Evolutionary conservation across 2,888 invertebrate genomes (phyloP), one percentile per base, ranked within the genome.

Genomic region (Corbicula japonica): DNA sequence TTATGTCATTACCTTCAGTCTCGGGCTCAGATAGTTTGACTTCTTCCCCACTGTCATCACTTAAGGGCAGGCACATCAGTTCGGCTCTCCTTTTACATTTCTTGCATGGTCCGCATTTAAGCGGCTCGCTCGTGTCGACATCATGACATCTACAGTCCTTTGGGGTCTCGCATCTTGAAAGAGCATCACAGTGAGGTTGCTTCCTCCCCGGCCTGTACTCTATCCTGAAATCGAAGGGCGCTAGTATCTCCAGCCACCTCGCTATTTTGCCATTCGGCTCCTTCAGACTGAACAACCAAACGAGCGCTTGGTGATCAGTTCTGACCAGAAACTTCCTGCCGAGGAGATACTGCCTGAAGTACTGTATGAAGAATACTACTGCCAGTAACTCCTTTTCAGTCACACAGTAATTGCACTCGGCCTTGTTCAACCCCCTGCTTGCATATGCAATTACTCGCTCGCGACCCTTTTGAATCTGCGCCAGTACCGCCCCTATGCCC

Each of bases 21-120:
- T n/a, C n/a, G n/a, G n/a, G n/a, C n/a, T n/a, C n/a, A n/a, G n/a
- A n/a, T n/a, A n/a, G n/a, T n/a, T n/a, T n/a, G n/a, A n/a, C n/a
- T n/a, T n/a, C n/a, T n/a, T n/a, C n/a, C n/a, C n/a, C n/a, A n/a
- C n/a, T n/a, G n/a, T n/a, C n/a, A n/a, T n/a, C n/a, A n/a, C n/a
- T n/a, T n/a, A n/a, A n/a, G n/a, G n/a, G n/a, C n/a, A 15, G 18
- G 8, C 21, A 23, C 63, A 63, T 63, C 10, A 15, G 15, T 28
- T 63, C 28, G 4, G 63, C 48, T 32, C 63, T 30, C 18, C 46
- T 63, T n/a, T 8, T n/a, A 26, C 75, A 68, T 35, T 69, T 75
- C 8, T n/a, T 41, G 35, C 75, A 68, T 23, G 68, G 75, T 15
- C 62, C 68, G 46, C 75, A 75, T 46, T 62, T 75, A 6, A 75